phyloP scores from a whole-genome alignment of 2,113 vertebrate species.

The Notarius quadriscutis region DNA sequence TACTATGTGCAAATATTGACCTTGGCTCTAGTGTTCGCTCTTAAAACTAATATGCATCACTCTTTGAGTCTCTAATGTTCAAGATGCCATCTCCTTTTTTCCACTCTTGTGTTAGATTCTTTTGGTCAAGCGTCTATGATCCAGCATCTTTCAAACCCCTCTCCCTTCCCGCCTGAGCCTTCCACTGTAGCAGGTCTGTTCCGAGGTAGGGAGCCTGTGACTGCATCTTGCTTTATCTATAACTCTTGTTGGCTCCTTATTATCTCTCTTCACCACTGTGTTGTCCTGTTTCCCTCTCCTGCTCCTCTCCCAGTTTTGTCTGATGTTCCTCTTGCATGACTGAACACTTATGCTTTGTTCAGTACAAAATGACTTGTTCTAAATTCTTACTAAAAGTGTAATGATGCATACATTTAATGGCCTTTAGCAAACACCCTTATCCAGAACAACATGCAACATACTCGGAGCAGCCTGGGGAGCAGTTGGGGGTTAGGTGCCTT shows the following conservation, averaged over 20 bases:
- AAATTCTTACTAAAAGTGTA: not conserved
- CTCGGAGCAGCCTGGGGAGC: too few species aligned
- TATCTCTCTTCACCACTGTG: constrained; percentile 4
- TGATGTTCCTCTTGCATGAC: not conserved
- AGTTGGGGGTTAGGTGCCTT: too few species aligned
- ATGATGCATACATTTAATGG: not conserved
- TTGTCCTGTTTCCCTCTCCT: constrained; percentile 23
- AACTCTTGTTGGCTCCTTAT: constrained; percentile 9
- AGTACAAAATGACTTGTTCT: not conserved
- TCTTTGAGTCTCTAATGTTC: constrained; percentile 56
- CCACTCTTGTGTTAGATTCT: constrained; percentile 76
- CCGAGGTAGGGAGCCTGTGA: constrained; percentile 78
- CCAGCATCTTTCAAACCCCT: constrained; percentile 82
- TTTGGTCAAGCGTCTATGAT: constrained; percentile 82
- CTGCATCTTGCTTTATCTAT: constrained; percentile 37
- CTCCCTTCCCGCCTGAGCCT: constrained; percentile 82
- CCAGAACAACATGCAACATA: too few species aligned
- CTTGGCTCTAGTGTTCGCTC: constrained; percentile 30
- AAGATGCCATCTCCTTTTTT: constrained; percentile 52
- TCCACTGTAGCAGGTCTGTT: constrained; percentile 89
- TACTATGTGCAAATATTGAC: constrained; percentile 21
- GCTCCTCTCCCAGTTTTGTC: constrained; percentile 1
- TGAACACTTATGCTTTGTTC: not conserved
- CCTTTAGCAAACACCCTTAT: too few species aligned
- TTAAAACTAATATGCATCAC: constrained; percentile 32